These are phyloP conservation scores for Hipposideros armiger DNA, from an alignment of 2,113 vertebrate species.

Conservation along the genomic window DNA sequence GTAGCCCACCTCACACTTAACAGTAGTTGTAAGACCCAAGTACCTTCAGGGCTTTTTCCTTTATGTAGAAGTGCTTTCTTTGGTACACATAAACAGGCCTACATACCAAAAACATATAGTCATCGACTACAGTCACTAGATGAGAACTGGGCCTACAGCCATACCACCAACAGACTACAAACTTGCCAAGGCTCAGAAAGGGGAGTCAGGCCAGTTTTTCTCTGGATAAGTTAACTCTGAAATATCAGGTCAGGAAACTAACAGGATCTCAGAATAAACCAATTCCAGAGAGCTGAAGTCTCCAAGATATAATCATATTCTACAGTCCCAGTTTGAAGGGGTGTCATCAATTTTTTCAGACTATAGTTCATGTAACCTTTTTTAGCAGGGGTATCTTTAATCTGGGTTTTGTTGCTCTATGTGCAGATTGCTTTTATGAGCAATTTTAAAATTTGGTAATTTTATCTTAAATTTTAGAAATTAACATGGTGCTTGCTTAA, in stretches of 20 bases:
- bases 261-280: slow-evolving; percentile 38
- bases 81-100: slow-evolving; percentile 81
- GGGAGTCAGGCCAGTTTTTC: slow-evolving; percentile 71
- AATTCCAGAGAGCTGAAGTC: slow-evolving; percentile 13
- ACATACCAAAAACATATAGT: slow-evolving; percentile 83
- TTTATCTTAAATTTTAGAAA: slow-evolving; percentile 39
- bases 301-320: not conserved
- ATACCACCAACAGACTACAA: slow-evolving; percentile 84
- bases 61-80: slow-evolving; percentile 73
- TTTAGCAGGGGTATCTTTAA: not conserved
- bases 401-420: not conserved
- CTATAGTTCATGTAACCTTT: not conserved
- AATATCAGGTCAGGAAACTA: slow-evolving; percentile 65
- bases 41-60: slow-evolving; percentile 84
- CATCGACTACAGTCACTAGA: slow-evolving; percentile 74
- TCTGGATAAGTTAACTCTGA: slow-evolving; percentile 73
- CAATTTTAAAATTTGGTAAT: not conserved
- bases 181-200: slow-evolving; percentile 78
- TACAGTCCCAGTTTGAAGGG: not conserved
- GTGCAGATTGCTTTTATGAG: not conserved
- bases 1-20: slow-evolving; percentile 73
- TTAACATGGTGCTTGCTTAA: slow-evolving; percentile 6
- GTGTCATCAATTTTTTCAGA: not conserved
- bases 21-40: slow-evolving; percentile 74
- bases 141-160: slow-evolving; percentile 79